phyloP scores from a whole-genome alignment of 2,888 invertebrate genomes.

The Athrips mouffetella region DNA sequence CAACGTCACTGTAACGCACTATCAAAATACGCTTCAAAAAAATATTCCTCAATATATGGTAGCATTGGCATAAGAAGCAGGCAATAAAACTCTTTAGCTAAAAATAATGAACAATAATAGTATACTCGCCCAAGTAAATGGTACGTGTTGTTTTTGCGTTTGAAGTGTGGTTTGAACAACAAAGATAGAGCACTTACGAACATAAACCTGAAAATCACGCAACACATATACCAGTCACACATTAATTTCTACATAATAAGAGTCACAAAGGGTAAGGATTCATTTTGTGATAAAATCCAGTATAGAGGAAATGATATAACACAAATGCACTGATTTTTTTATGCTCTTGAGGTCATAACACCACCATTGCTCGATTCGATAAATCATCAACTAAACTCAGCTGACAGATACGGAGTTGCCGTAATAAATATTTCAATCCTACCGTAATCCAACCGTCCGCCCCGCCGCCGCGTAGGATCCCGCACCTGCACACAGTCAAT shows the following conservation, averaged over 20 bases:
- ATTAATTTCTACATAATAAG: constrained; percentile 21
- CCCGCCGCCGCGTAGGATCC: too few relatives aligned
- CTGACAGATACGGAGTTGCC: constrained; percentile 32
- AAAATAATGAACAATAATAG: constrained; percentile 22
- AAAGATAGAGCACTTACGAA: constrained; percentile 68
- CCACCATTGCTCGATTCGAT: constrained; percentile 59
- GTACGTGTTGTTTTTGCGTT: constrained; percentile 54
- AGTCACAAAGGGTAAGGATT: constrained; percentile 21
- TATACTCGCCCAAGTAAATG: constrained; percentile 33
- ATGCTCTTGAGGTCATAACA: constrained; percentile 52
- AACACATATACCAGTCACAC: constrained; percentile 35
- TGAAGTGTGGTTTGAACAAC: too few relatives aligned
- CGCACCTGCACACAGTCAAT: too few relatives aligned
- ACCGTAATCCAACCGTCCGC: not conserved
- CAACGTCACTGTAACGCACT: constrained; percentile 28
- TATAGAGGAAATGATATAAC: constrained; percentile 27
- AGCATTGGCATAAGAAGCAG: not conserved
- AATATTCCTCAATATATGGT: not conserved
- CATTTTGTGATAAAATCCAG: constrained; percentile 28
- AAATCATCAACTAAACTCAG: constrained; percentile 36
- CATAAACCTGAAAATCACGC: constrained; percentile 45
- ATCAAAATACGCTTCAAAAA: constrained; percentile 7
- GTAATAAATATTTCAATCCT: constrained; percentile 10
- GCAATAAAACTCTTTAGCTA: constrained; percentile 5
- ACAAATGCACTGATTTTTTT: constrained; percentile 35